Percentiles rank a stretch among this genome's conserved stretches.
Conservation (phyloP, 2,888 invertebrate genomes). For the Ophioninae sp. region DNA sequence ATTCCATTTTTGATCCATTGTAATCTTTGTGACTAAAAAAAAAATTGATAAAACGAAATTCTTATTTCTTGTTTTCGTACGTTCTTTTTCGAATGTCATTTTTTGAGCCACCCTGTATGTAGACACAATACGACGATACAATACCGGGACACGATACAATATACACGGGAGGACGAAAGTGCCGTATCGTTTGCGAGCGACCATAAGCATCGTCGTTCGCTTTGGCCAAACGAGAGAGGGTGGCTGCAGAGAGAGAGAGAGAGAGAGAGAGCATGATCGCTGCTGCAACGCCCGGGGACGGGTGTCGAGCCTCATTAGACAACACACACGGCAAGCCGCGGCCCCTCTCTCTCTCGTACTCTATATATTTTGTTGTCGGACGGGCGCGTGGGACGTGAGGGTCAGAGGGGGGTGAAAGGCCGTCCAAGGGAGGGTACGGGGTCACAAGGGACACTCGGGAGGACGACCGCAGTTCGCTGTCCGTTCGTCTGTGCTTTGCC, state of each 20-base stretch:
- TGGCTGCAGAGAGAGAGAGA: conserved; percentile 12
- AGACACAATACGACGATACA: conserved; percentile 33
- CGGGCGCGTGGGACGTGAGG: conserved; percentile 33
- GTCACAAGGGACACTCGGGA: conserved; percentile 45
- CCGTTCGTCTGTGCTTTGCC: background rate
- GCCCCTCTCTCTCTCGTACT: conserved; percentile 53
- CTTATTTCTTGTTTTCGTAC: too few species aligned
- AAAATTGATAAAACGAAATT: too few species aligned
- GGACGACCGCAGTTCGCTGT: conserved; percentile 26
- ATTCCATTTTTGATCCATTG: too few species aligned
- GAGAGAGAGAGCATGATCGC: background rate
- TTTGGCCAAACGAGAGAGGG: conserved; percentile 29
- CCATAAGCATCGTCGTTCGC: conserved; percentile 40
- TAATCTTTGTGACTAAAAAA: too few species aligned
- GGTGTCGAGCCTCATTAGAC: conserved; percentile 77
- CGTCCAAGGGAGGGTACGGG: conserved; percentile 61
- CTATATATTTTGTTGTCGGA: conserved; percentile 1
- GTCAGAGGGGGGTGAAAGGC: conserved; percentile 19
- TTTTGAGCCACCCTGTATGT: background rate
- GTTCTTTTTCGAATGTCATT: too few species aligned
- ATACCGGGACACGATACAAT: background rate
- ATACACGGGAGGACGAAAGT: conserved; percentile 57
- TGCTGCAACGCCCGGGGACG: conserved; percentile 50
- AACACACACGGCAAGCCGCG: conserved; percentile 70
- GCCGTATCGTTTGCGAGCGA: conserved; percentile 52